Evolutionary conservation across 2,113 vertebrate species (phyloP).

Genomic region (Tiliqua scincoides): DNA sequence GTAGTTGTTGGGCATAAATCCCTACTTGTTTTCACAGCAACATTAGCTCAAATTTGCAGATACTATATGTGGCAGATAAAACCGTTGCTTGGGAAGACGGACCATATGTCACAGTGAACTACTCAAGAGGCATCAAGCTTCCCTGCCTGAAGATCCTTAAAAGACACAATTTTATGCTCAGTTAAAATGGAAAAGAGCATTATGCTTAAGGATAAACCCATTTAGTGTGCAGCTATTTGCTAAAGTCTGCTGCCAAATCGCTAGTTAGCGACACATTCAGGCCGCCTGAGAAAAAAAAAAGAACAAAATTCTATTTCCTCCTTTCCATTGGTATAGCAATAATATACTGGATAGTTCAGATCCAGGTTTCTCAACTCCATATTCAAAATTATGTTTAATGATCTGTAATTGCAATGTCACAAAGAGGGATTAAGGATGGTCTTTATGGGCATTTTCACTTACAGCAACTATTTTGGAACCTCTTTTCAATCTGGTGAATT

Average conservation of each 20-base stretch:
- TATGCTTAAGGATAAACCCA: slow-evolving; percentile 73
- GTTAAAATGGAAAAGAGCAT: slow-evolving; percentile 79
- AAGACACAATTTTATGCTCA: slow-evolving; percentile 77
- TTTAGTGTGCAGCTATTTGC: slow-evolving; percentile 62
- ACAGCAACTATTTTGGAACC: background rate
- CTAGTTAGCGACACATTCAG: slow-evolving; percentile 65
- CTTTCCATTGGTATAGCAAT: slow-evolving; percentile 64
- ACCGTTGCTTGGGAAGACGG: slow-evolving; percentile 65
- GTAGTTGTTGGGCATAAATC: slow-evolving; percentile 72
- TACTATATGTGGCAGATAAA: slow-evolving; percentile 69
- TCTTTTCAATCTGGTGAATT: background rate
- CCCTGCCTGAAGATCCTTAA: slow-evolving; percentile 64
- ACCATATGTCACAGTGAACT: slow-evolving; percentile 77
- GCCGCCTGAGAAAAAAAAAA: slow-evolving; percentile 34
- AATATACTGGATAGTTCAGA: background rate
- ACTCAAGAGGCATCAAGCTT: slow-evolving; percentile 67
- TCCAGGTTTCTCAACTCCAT: background rate
- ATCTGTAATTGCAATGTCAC: slow-evolving; percentile 47
- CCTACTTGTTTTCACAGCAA: slow-evolving; percentile 76
- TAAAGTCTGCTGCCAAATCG: slow-evolving; percentile 72
- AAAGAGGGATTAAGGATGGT: slow-evolving; percentile 37
- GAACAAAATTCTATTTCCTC: slow-evolving; percentile 36
- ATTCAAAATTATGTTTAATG: background rate
- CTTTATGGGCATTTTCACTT: background rate
- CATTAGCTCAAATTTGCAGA: slow-evolving; percentile 76